Base-by-base conservation (phyloP, 2,797 vertebrate genomes). In the Botia almorhae region DNA sequence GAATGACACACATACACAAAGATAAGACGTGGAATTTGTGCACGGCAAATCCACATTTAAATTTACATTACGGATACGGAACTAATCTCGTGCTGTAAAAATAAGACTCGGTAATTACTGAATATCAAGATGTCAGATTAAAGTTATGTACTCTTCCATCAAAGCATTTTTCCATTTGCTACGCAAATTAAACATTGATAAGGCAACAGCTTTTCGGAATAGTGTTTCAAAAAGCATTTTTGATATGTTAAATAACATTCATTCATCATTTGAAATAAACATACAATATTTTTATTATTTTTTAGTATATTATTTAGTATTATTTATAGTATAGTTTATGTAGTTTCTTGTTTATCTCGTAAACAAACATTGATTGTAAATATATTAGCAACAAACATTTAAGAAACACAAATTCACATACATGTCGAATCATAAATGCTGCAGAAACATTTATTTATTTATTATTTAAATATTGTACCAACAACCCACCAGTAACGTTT, bases 1-100 rank as follows among this genome's bases (percentile, higher is more conserved):
- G 29, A 53, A 67, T 12, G 50, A 64, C 48, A 71, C 67, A 65
- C 33, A 39, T n/a, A 56, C 48, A 69, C 51, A 53, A 63, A 63
- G 13, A 33, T 64, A 64, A n/a, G 63, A 65, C 7, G n/a, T 39
- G 17, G 7, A n/a, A n/a, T 39, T 65, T 26, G 5, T 65, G 29
- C 61, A 29, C 29, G 10, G 7, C 63, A 65, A 14, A 64, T 64
- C 1, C 8, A 14, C 60, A 29, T 64, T 1, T 33, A 63, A 61
- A 14, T 33, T 0, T 33, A 63, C 29, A 33, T 16, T 17, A 33
- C 14, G 16, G 26, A 17, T 61, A 14, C 14, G 6, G 12, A 13
- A 48, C 21, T n/a, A 63, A 64, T 46, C 48, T 39, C 21, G 7
- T 14, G 36, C 17, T 46, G 12, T 53, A 53, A 65, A 76, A 75